Evolutionary conservation across 2,113 vertebrate genomes (phyloP), one percentile per base, ranked within the genome.

Genomic region (Tringa solitaria): DNA sequence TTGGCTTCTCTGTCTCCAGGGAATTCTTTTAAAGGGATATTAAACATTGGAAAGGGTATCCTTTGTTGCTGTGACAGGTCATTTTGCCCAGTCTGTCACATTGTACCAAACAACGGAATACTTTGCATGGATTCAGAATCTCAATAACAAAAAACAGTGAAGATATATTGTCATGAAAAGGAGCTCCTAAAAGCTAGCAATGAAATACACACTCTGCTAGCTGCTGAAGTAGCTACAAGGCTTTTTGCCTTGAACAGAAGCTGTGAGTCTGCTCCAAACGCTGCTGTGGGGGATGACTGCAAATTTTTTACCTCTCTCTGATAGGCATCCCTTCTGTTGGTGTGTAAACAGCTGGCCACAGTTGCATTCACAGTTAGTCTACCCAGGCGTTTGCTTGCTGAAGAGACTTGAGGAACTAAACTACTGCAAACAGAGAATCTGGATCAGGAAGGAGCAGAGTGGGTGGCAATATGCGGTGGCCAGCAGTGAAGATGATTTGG

Each of bases 21-120:
- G 41, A 73, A 1, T 19, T 39, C 65, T 89, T 87, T 88, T 48
- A 22, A 91, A 89, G 75, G 60, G 74, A 41, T 87, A 5, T 45
- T 56, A 78, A 94, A 75, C 27, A 6, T 27, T 56, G 67, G 57
- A 51, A 88, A 69, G 10, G 32, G 20, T 85, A 37, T 70, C 46
- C 57, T 87, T 68, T 78, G 60, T 76, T 92, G 57, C 83, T 61
- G 75, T 79, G 73, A 23, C 19, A 63, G 43, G 68, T 92, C 23
- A 37, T 73, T 84, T 53, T 95, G 72, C 60, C 41, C 37, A 23
- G 1, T 45, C 37, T 83, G 27, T 79, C 22, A 68, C 37, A 12
- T 32, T 3, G 2, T 63, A 46, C 28, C 51, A 19, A 84, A 48
- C 1, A 0, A 11, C 3, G 3, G 48, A 39, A 37, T 26, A 22